Evolutionary conservation across 2,888 invertebrate species (phyloP).

Genomic region (Pycnomerus fuliginosus): DNA sequence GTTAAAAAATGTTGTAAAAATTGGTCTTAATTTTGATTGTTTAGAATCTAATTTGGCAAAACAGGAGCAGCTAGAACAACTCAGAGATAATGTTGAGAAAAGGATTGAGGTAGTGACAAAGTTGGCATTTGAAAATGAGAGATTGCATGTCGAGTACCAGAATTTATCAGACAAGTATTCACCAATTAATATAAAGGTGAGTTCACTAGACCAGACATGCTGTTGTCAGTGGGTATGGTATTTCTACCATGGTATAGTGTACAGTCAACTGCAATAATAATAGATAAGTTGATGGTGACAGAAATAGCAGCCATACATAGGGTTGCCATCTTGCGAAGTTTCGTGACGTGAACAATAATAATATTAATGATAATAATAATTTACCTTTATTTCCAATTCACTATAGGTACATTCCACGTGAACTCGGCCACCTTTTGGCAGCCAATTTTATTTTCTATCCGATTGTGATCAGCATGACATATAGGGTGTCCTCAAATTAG

Average conservation of each 20-base stretch:
- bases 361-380: too few species aligned
- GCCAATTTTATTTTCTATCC: too few species aligned
- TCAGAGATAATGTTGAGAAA: constrained; percentile 62
- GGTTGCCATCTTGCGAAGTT: too few species aligned
- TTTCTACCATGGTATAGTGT: neutral
- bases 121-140: constrained; percentile 70
- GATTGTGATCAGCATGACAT: too few species aligned
- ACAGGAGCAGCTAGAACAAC: constrained; percentile 59
- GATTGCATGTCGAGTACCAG: constrained; percentile 68
- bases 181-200: constrained; percentile 69
- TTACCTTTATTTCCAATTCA: neutral
- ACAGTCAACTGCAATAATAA: too few species aligned
- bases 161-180: constrained; percentile 71
- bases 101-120: constrained; percentile 69
- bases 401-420: too few species aligned
- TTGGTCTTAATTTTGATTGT: too few species aligned
- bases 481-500: too few species aligned
- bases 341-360: too few species aligned
- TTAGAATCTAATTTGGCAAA: constrained; percentile 70
- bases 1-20: too few species aligned
- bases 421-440: too few species aligned
- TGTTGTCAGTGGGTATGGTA: too few species aligned
- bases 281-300: neutral
- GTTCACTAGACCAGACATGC: constrained; percentile 25
- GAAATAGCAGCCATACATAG: neutral